A percentile compares a stretch with the other conserved stretches of the same genome.
Conservation (phyloP, 2,888 invertebrate species). For the Netelia melanura region DNA sequence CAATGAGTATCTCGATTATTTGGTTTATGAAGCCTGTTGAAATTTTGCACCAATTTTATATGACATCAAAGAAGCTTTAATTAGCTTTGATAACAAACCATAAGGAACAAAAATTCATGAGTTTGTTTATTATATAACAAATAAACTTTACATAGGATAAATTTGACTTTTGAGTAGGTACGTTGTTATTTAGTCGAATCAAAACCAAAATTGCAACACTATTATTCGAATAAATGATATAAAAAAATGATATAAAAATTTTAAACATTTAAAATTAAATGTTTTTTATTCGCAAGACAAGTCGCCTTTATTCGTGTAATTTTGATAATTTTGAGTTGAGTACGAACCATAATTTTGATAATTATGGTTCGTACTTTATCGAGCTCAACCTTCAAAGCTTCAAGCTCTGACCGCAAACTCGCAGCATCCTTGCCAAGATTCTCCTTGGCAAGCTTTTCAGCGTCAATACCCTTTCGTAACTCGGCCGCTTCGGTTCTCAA, state of each 20-base stretch:
- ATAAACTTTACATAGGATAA: too few relatives aligned
- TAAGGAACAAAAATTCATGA: too few relatives aligned
- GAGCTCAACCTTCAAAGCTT: slow-evolving; percentile 61
- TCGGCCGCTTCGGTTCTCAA: slow-evolving; percentile 55
- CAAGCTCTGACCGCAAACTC: slow-evolving; percentile 61
- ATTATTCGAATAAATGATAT: slow-evolving; percentile 9
- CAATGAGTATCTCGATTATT: too few relatives aligned
- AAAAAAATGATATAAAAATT: slow-evolving; percentile 22
- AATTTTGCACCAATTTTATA: too few relatives aligned
- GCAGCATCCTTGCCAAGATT: slow-evolving; percentile 57
- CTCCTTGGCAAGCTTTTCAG: slow-evolving; percentile 65
- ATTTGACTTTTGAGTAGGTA: too few relatives aligned
- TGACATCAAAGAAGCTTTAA: too few relatives aligned
- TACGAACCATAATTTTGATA: neutral
- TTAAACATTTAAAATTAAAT: slow-evolving; percentile 40
- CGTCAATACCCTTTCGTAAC: slow-evolving; percentile 46
- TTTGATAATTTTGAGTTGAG: too few relatives aligned
- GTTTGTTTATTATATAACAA: too few relatives aligned
- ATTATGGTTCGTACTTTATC: slow-evolving; percentile 58
- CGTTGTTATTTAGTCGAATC: neutral
- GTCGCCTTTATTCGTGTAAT: too few relatives aligned
- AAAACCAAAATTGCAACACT: neutral
- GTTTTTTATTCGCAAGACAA: slow-evolving; percentile 13
- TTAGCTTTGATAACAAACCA: too few relatives aligned
- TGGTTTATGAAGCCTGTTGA: too few relatives aligned